phyloP scores from a whole-genome alignment of 2,113 vertebrate species.

The Ceuthmochares aereus region DNA sequence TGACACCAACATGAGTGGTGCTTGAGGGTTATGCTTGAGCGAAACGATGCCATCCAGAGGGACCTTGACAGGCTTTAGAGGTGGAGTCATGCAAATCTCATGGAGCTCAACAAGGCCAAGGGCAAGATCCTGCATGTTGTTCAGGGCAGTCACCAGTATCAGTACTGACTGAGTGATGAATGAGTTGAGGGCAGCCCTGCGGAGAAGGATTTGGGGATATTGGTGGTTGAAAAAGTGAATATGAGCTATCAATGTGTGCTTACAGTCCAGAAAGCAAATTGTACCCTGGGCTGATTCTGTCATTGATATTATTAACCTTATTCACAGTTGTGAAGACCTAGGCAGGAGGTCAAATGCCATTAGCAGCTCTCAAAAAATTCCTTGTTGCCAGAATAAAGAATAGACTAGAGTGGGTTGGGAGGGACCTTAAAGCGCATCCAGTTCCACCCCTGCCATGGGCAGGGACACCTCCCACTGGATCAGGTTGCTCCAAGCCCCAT shows the following conservation, averaged over 20 bases:
- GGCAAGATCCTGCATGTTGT: background rate
- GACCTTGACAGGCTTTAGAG: background rate
- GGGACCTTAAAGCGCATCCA: too few relatives aligned
- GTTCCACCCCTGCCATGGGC: too few relatives aligned
- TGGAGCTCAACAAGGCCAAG: background rate
- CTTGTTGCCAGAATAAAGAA: background rate
- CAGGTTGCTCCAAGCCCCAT: too few relatives aligned
- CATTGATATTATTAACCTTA: background rate
- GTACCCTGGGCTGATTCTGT: background rate
- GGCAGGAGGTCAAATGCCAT: background rate
- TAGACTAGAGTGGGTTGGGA: too few relatives aligned
- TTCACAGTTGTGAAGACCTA: background rate
- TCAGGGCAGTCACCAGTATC: background rate
- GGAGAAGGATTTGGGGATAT: too few relatives aligned
- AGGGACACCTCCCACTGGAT: too few relatives aligned
- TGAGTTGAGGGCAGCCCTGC: too few relatives aligned
- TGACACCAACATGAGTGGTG: background rate
- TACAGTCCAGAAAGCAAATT: background rate
- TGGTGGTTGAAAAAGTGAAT: background rate
- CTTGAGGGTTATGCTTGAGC: rapidly evolving
- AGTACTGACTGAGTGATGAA: too few relatives aligned
- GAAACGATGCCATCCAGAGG: background rate
- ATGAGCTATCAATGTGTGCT: background rate
- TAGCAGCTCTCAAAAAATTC: background rate
- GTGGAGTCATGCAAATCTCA: too few relatives aligned